Evolutionary conservation across 2,797 vertebrate genomes (phyloP), one percentile per base, ranked within the genome.

Genomic region (Phyllotis vaccarum): DNA sequence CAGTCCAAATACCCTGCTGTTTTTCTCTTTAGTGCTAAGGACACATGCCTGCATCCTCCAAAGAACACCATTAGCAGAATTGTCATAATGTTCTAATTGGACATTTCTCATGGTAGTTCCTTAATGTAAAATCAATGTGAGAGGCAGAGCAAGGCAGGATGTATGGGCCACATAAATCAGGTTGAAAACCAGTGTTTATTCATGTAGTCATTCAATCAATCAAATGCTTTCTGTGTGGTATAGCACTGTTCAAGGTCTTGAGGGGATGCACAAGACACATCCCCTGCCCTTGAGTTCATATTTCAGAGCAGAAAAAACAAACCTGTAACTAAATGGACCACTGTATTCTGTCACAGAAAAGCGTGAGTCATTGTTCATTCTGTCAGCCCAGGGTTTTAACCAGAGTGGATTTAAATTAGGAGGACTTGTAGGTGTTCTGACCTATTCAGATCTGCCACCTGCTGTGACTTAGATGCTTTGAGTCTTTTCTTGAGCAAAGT

Each of bases 91-190:
- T 16, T 95, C 66, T 86, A 64, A 79, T 10, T 89, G 64, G 27
- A 91, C 56, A 95, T 91, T 95, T 95, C 75, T 95, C 89, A 46
- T 29, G 64, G 80, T 56, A 83, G n/a, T 79, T 94, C 43, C 29
- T 95, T 89, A 95, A 95, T 81, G 66, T 62, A 90, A 78, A 91
- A 86, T 93, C 82, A 83, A 19, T 76, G 31, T 86, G 85, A 89
- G 70, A 95, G 52, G 56, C 83, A 94, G n/a, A 90, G 31, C 29
- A 76, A 90, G 91, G 82, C 16, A 83, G 62, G 81, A 14, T 64
- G 56, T 75, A 46, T 56, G 60, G 86, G 58, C 34, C 87, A 95
- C 40, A 91, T 90, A 79, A 96, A 89, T 97, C 74, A 95, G 58
- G 52, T 72, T 82, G 64, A 88, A 96, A 95, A 40, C 80, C 68